phyloP scores from a whole-genome alignment of 2,888 invertebrate species.

The Drosophila cognata region DNA sequence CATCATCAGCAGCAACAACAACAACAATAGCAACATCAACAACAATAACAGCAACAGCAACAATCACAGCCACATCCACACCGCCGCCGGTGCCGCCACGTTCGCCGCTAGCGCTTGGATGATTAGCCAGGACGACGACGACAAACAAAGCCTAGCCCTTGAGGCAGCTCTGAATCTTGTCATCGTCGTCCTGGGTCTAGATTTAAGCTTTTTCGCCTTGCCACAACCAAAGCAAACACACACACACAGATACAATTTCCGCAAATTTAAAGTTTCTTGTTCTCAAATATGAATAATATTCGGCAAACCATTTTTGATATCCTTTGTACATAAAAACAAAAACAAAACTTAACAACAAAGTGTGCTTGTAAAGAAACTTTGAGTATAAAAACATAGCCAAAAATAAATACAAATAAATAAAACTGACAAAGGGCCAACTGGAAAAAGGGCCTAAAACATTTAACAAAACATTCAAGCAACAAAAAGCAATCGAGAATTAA shows the following conservation, averaged over 20 bases:
- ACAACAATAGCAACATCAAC: slow-evolving; percentile 28
- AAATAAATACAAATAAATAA: slow-evolving; percentile 7
- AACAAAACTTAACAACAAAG: slow-evolving; percentile 40
- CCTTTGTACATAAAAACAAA: slow-evolving; percentile 58
- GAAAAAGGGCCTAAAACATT: slow-evolving; percentile 10
- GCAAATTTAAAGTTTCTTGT: slow-evolving; percentile 39
- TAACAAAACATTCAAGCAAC: slow-evolving; percentile 25
- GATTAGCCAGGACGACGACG: slow-evolving; percentile 51
- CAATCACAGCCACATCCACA: slow-evolving; percentile 55
- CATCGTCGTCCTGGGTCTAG: slow-evolving; percentile 50
- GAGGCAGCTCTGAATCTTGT: slow-evolving; percentile 15
- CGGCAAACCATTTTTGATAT: slow-evolving; percentile 21
- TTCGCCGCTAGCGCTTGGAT: slow-evolving; percentile 71
- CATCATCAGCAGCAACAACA: slow-evolving; percentile 33
- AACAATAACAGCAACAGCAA: slow-evolving; percentile 32
- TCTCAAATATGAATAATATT: slow-evolving; percentile 21
- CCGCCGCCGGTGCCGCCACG: slow-evolving; percentile 72
- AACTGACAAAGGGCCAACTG: slow-evolving; percentile 44
- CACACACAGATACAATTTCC: slow-evolving; percentile 5
- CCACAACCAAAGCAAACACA: slow-evolving; percentile 26
- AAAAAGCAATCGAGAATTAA: slow-evolving; percentile 68
- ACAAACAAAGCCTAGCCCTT: slow-evolving; percentile 10
- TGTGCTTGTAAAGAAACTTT: slow-evolving; percentile 62
- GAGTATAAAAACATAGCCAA: slow-evolving; percentile 52
- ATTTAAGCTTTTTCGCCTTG: slow-evolving; percentile 57